Evolutionary conservation across 2,113 vertebrate species (phyloP).

Genomic region (Thalassarche chlororhynchos): DNA sequence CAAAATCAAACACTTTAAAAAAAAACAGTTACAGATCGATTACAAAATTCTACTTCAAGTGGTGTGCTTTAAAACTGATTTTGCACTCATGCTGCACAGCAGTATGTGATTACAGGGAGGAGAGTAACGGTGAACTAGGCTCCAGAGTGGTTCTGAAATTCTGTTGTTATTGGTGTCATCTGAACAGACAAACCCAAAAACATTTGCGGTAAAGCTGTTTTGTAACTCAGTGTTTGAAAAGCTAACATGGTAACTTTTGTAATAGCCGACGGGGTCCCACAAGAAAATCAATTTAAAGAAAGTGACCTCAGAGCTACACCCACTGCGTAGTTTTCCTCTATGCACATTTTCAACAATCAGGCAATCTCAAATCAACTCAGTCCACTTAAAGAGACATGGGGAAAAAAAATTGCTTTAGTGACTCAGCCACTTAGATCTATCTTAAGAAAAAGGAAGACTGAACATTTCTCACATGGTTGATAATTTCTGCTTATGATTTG

Average conservation of each 20-base stretch:
- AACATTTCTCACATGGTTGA: background rate
- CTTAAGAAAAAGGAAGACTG: background rate
- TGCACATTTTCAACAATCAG: background rate
- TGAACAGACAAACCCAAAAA: background rate
- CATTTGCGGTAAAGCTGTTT: background rate
- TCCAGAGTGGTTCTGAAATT: background rate
- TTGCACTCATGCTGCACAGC: background rate
- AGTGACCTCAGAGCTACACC: background rate
- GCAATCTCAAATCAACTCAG: background rate
- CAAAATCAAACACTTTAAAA: background rate
- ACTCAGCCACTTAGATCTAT: background rate
- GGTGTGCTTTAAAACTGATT: background rate
- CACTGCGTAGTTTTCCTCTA: background rate
- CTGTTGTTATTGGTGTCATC: background rate
- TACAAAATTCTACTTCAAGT: background rate
- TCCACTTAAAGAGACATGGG: background rate
- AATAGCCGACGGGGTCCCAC: background rate
- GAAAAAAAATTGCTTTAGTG: conserved; percentile 16
- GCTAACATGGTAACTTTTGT: background rate
- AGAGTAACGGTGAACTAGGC: background rate
- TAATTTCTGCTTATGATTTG: background rate
- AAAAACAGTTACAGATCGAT: background rate
- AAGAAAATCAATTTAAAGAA: background rate
- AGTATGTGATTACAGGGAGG: background rate
- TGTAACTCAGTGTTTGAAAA: background rate